Evolutionary conservation across 1,140 invertebrate species (phyloP), one percentile per base, ranked within the genome.

Genomic region (Halesus radiatus): DNA sequence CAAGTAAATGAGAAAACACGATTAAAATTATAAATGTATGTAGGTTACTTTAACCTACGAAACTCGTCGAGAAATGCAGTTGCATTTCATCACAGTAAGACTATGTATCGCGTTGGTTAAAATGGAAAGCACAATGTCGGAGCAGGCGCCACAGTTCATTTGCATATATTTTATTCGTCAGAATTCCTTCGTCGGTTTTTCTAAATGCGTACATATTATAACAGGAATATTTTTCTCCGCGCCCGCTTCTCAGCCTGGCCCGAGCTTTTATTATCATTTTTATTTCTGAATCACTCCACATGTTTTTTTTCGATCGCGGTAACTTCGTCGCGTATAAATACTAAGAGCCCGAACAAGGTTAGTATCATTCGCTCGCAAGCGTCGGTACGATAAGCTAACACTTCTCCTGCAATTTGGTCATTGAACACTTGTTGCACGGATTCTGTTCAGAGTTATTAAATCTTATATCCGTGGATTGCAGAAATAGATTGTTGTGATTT

Each of bases 321-420:
- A 32, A 76, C 74, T 32, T 29, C 18, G 45, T n/a, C 20, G 22
- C 68, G 70, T 83, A 80, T 83, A 83, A 77, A 83, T 83, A 83
- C 50, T 79, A 76, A 56, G 66, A 53, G 58, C 45, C 5, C n/a
- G 56, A 45, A 72, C 81, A 83, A 83, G 81, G 81, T 83, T 83
- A 83, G 81, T 60, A 72, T 70, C 81, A 83, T 70, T 83, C 81
- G 70, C 78, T 78, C 78, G 74, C 66, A 18, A 73, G 81, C 52
- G 60, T 54, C 72, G 56, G 78, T 74, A 22, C 52, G 76, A 78
- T 68, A 78, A 68, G 68, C 45, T 16, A n/a, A 53, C 68, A 68
- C 64, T 68, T 32, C 64, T 68, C 56, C 56, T 45, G 37, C 37
- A 45, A 45, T 45, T 45, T 45, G 58, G 23, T 78, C 58, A 66